These are phyloP conservation scores for Corythoichthys intestinalis DNA, from an alignment of 2,113 vertebrate genomes.

Conservation along the genomic window DNA sequence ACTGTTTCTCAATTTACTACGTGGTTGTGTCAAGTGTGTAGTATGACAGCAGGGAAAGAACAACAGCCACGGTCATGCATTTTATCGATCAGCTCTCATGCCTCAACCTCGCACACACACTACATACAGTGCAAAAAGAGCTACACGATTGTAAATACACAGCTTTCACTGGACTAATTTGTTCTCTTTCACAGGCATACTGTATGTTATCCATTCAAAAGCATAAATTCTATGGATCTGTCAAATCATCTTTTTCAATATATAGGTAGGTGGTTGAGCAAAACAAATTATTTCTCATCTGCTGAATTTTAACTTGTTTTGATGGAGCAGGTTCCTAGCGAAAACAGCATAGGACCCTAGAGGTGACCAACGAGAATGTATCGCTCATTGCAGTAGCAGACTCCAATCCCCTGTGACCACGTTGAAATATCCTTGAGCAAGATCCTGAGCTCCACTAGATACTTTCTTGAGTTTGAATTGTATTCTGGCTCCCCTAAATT, in stretches of 20 bases:
- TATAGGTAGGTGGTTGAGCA: neutral
- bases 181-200: neutral
- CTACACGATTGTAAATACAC: conserved; percentile 39
- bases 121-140: conserved; percentile 48
- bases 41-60: conserved; percentile 29
- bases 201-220: too few relatives aligned
- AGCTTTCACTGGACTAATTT: conserved; percentile 28
- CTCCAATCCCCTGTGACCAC: neutral
- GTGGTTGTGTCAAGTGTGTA: conserved; percentile 6
- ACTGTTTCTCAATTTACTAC: conserved; percentile 23
- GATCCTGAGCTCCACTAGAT: neutral
- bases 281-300: neutral
- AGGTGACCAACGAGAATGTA: conserved; percentile 59
- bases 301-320: conserved; percentile 19
- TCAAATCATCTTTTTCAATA: too few relatives aligned
- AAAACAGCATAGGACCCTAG: conserved; percentile 45
- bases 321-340: conserved; percentile 53
- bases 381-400: conserved; percentile 56
- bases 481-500: neutral
- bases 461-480: neutral
- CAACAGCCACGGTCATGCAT: conserved; percentile 34
- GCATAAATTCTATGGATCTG: too few relatives aligned
- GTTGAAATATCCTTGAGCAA: neutral
- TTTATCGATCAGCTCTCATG: conserved; percentile 52
- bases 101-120: conserved; percentile 54